Conservation (phyloP, 2,113 vertebrate species). For the mouse (Mus musculus) region DNA sequence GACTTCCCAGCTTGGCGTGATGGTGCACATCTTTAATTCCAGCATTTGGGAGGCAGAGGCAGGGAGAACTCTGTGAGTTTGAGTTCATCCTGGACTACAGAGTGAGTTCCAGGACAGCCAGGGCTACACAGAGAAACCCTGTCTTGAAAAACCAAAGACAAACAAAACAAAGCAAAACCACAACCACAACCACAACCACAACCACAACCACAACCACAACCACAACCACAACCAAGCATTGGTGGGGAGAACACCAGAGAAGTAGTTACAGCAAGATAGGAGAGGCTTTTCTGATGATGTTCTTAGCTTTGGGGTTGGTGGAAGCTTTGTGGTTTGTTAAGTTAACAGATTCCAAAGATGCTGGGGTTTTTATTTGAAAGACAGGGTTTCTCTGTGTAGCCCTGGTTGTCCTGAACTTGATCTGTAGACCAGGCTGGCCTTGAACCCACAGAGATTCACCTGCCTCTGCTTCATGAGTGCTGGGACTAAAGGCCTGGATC, state of each 20-base stretch:
- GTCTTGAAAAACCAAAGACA: not conserved
- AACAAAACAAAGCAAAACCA: not conserved
- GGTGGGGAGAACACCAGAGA: not conserved
- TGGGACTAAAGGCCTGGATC: too few species aligned
- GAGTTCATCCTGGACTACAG: not conserved
- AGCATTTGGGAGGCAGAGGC: not conserved
- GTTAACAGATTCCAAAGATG: not conserved
- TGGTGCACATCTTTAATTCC: not conserved
- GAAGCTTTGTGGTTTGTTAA: not conserved
- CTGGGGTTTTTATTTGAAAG: too few species aligned
- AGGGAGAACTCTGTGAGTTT: not conserved
- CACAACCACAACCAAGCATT: not conserved
- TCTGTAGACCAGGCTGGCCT: too few species aligned
- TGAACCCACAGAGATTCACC: too few species aligned
- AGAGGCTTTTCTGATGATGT: not conserved
- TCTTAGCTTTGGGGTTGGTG: not conserved
- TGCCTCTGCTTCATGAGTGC: too few species aligned
- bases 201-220: not conserved
- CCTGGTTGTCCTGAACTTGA: too few species aligned
- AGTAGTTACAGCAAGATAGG: not conserved
- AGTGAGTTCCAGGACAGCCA: not conserved
- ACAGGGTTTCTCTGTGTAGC: too few species aligned
- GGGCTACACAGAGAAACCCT: not conserved
- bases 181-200: not conserved
- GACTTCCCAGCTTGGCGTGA: not conserved